Evolutionary conservation across 2,113 vertebrate genomes (phyloP).

Genomic region (Phaethornis superciliosus): DNA sequence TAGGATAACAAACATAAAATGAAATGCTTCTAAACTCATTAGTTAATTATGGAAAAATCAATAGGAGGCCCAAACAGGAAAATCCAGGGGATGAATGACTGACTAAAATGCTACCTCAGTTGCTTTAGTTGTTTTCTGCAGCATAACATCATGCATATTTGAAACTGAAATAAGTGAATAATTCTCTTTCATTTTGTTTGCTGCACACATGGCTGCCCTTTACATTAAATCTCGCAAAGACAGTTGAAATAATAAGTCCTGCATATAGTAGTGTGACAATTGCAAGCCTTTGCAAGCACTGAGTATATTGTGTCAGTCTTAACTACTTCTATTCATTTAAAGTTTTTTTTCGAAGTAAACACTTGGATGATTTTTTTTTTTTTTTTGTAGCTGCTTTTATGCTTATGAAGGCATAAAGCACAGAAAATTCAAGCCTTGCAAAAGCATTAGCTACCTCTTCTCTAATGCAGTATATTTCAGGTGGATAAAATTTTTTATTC

Average conservation of each 20-base stretch:
- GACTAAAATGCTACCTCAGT: not conserved
- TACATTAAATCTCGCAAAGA: not conserved
- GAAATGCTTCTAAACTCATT: constrained; percentile 28
- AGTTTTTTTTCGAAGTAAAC: not conserved
- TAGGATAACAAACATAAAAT: constrained; percentile 8
- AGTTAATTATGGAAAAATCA: not conserved
- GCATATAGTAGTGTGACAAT: not conserved
- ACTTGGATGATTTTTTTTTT: not conserved
- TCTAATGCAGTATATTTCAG: not conserved
- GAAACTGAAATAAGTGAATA: not conserved
- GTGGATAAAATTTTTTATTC: not conserved
- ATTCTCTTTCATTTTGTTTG: not conserved
- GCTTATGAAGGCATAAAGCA: not conserved
- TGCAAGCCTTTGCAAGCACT: not conserved
- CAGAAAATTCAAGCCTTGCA: not conserved
- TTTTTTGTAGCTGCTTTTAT: not conserved
- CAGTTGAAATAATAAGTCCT: not conserved
- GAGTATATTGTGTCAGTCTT: not conserved
- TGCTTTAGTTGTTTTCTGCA: not conserved
- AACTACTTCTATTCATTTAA: constrained; percentile 5
- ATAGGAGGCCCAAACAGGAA: not conserved
- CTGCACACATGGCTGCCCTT: not conserved
- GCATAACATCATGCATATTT: not conserved
- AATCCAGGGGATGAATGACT: not conserved
- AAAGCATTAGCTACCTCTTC: not conserved